Conservation (phyloP, 2,113 vertebrate genomes). For the Cariama cristata region DNA sequence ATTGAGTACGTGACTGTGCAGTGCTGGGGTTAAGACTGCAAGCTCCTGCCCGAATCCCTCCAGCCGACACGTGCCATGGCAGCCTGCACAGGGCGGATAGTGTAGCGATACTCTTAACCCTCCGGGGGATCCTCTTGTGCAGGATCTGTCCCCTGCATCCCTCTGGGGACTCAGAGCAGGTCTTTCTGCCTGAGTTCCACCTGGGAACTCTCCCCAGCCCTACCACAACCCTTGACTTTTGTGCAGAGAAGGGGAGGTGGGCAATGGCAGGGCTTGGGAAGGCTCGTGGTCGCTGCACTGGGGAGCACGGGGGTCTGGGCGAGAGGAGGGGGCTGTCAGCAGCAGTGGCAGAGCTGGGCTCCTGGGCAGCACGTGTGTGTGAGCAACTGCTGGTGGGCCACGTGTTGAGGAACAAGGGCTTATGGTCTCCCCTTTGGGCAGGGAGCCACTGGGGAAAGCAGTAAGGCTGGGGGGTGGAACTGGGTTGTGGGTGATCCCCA, state of each 20-base stretch:
- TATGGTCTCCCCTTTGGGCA: background rate
- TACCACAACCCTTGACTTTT: background rate
- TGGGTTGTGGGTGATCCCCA: background rate
- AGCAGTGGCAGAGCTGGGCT: background rate
- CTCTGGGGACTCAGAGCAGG: background rate
- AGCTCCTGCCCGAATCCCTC: background rate
- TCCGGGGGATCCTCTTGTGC: background rate
- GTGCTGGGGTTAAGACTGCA: background rate
- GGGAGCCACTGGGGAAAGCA: background rate
- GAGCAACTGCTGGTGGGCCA: background rate
- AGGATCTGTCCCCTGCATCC: background rate
- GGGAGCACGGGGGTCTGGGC: background rate
- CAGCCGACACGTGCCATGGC: background rate
- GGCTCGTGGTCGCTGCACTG: background rate
- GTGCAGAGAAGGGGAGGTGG: background rate
- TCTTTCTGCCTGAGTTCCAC: background rate
- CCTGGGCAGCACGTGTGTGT: background rate
- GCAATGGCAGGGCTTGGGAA: background rate
- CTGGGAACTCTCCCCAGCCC: background rate
- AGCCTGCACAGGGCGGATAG: background rate
- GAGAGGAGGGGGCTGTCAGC: background rate
- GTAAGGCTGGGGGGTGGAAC: background rate
- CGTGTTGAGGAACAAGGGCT: background rate
- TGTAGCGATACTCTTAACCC: background rate
- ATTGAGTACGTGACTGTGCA: background rate